These are phyloP conservation scores for Hoplostethus atlanticus DNA, from an alignment of 2,797 vertebrate species.

Conservation along the genomic window DNA sequence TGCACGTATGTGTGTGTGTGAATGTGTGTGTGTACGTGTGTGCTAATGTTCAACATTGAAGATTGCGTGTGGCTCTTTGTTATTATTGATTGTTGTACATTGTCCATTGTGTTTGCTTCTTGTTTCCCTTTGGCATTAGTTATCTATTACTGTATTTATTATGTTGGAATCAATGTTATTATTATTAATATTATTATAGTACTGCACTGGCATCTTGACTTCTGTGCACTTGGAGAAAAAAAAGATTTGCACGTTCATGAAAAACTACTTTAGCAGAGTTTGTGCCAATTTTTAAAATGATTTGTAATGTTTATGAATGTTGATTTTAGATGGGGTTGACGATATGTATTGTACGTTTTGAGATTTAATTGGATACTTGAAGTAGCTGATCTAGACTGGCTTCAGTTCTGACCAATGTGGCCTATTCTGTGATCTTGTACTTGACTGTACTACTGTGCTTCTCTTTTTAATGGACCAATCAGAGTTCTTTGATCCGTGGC, in stretches of 20 bases:
- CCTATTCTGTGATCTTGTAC: slow-evolving; percentile 68
- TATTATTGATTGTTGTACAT: slow-evolving; percentile 56
- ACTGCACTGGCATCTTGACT: slow-evolving; percentile 75
- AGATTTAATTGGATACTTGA: slow-evolving; percentile 69
- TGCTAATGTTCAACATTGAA: slow-evolving; percentile 43
- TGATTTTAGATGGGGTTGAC: slow-evolving; percentile 48
- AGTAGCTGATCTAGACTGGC: slow-evolving; percentile 52
- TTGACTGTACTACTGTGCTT: slow-evolving; percentile 71
- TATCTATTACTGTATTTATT: slow-evolving; percentile 67
- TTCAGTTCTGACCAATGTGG: slow-evolving; percentile 70
- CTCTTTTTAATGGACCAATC: slow-evolving; percentile 63
- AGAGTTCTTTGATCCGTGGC: slow-evolving; percentile 53
- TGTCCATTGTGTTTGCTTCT: slow-evolving; percentile 44
- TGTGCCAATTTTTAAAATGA: slow-evolving; percentile 61
- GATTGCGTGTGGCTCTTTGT: slow-evolving; percentile 41
- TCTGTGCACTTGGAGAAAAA: slow-evolving; percentile 67
- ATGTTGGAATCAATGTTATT: slow-evolving; percentile 46
- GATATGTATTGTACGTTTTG: slow-evolving; percentile 32
- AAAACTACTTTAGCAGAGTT: slow-evolving; percentile 44
- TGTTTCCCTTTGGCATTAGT: slow-evolving; percentile 34
- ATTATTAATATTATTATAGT: slow-evolving; percentile 14
- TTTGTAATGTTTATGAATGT: slow-evolving; percentile 64
- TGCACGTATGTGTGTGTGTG: slow-evolving; percentile 8
- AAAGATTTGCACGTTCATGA: slow-evolving; percentile 71
- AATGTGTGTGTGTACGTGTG: slow-evolving; percentile 16